These are phyloP conservation scores for Austrofundulus limnaeus DNA, from an alignment of 2,113 vertebrate genomes.

Conservation along the genomic window DNA sequence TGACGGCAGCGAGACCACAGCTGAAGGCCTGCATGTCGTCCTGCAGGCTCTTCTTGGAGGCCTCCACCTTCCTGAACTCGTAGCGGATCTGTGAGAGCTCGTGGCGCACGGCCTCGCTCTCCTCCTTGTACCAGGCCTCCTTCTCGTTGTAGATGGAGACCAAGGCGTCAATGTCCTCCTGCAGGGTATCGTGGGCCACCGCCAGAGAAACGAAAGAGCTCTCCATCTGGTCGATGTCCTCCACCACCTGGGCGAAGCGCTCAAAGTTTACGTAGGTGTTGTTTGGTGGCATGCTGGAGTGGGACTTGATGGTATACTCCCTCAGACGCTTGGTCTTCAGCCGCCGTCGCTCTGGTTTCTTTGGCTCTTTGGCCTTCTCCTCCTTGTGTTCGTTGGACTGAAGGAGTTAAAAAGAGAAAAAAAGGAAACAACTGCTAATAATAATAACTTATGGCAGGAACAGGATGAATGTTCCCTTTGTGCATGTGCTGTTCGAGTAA, in stretches of 20 bases:
- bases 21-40: slow-evolving; percentile 80
- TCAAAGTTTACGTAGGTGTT: slow-evolving; percentile 94
- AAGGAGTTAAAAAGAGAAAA: background rate
- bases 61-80: slow-evolving; percentile 86
- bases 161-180: slow-evolving; percentile 87
- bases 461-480: too few relatives aligned
- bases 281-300: slow-evolving; percentile 94
- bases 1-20: slow-evolving; percentile 62
- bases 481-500: too few relatives aligned
- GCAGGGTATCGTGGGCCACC: slow-evolving; percentile 78
- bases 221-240: slow-evolving; percentile 83
- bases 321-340: slow-evolving; percentile 91
- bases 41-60: slow-evolving; percentile 82
- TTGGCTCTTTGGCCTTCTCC: slow-evolving; percentile 76
- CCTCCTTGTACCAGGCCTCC: slow-evolving; percentile 93
- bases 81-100: slow-evolving; percentile 80
- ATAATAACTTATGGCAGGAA: background rate
- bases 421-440: background rate
- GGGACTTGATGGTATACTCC: slow-evolving; percentile 95
- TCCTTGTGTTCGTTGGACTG: slow-evolving; percentile 84
- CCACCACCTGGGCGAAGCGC: slow-evolving; percentile 86
- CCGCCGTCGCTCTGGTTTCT: slow-evolving; percentile 77
- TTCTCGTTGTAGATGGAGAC: slow-evolving; percentile 91
- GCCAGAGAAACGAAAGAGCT: slow-evolving; percentile 69
- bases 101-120: slow-evolving; percentile 84